phyloP scores from a whole-genome alignment of 2,113 vertebrate genomes.

The Etheostoma spectabile region DNA sequence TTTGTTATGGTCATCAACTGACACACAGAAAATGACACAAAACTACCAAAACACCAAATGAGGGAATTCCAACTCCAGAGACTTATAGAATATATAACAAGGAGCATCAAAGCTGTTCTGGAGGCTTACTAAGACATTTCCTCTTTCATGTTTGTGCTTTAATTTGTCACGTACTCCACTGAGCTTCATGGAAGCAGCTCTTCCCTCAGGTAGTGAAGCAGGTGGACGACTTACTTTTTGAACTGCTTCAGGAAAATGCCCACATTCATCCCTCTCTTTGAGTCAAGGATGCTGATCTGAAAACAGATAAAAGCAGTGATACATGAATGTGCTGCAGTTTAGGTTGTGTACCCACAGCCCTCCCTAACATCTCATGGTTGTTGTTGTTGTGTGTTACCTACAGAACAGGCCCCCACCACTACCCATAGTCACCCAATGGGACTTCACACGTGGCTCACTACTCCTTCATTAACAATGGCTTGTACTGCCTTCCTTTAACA shows the following conservation, averaged over 20 bases:
- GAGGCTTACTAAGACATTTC: not conserved
- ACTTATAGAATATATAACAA: not conserved
- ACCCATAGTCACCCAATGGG: slow-evolving; percentile 17
- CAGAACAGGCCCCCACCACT: not conserved
- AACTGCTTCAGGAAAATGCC: slow-evolving; percentile 98
- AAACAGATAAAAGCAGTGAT: slow-evolving; percentile 28
- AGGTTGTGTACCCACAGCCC: not conserved
- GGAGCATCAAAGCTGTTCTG: not conserved
- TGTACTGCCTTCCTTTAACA: slow-evolving; percentile 24
- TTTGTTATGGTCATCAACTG: not conserved
- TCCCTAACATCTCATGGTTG: not conserved
- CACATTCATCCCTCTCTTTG: slow-evolving; percentile 97
- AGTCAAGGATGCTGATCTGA: slow-evolving; percentile 94
- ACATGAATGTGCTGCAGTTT: not conserved
- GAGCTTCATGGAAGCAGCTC: slow-evolving; percentile 2
- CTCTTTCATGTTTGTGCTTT: not conserved
- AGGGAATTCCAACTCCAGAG: not conserved
- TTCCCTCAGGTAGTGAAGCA: not conserved
- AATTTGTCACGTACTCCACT: not conserved
- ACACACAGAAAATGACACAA: not conserved
- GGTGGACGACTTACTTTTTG: slow-evolving; percentile 91
- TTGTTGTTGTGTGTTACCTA: slow-evolving; percentile 16
- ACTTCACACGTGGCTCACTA: slow-evolving; percentile 20
- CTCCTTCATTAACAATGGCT: slow-evolving; percentile 46
- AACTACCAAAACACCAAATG: not conserved